Percentiles rank a stretch among this genome's conserved stretches.
Evolutionary conservation across 1,140 invertebrate genomes (phyloP).

Genomic region (Acromyrmex echinatior): DNA sequence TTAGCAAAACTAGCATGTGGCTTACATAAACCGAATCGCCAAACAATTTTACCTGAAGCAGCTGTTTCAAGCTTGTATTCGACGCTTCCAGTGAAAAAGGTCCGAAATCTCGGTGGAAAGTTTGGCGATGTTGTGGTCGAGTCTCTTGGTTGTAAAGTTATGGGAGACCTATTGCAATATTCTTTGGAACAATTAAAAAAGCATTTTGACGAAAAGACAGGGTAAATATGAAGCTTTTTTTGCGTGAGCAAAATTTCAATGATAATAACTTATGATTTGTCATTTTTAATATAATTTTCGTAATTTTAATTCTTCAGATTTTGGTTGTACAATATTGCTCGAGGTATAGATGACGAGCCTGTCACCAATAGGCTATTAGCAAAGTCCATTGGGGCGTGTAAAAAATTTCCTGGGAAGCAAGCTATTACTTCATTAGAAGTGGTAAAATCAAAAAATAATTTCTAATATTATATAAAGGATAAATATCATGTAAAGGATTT

Average conservation of each 20-base stretch:
- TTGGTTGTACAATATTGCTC: slow-evolving; percentile 95
- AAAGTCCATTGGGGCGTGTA: slow-evolving; percentile 98
- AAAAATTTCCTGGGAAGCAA: slow-evolving; percentile 95
- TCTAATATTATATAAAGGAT: neutral
- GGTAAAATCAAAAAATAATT: slow-evolving; percentile 83
- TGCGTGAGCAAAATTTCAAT: neutral
- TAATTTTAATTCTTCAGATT: slow-evolving; percentile 86
- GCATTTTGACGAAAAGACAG: slow-evolving; percentile 94
- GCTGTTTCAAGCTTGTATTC: slow-evolving; percentile 89
- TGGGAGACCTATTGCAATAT: slow-evolving; percentile 92
- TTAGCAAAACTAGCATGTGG: slow-evolving; percentile 97
- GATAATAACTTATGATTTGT: slow-evolving; percentile 18
- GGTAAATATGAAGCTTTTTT: slow-evolving; percentile 85
- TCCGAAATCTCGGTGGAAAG: slow-evolving; percentile 95
- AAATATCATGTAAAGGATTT: neutral
- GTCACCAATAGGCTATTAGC: slow-evolving; percentile 94
- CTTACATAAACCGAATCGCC: slow-evolving; percentile 97
- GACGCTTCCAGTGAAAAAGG: slow-evolving; percentile 92
- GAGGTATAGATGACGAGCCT: slow-evolving; percentile 95
- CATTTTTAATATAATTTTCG: slow-evolving; percentile 39
- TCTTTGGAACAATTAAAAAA: slow-evolving; percentile 90
- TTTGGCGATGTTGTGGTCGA: slow-evolving; percentile 92
- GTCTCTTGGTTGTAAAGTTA: slow-evolving; percentile 91
- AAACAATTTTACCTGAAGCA: slow-evolving; percentile 93
- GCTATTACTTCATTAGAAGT: slow-evolving; percentile 91